Percentiles rank a stretch among this genome's conserved stretches.
These are phyloP conservation scores for Dolomedes plantarius DNA, from an alignment of 2,888 invertebrate genomes.

Conservation along the genomic window DNA sequence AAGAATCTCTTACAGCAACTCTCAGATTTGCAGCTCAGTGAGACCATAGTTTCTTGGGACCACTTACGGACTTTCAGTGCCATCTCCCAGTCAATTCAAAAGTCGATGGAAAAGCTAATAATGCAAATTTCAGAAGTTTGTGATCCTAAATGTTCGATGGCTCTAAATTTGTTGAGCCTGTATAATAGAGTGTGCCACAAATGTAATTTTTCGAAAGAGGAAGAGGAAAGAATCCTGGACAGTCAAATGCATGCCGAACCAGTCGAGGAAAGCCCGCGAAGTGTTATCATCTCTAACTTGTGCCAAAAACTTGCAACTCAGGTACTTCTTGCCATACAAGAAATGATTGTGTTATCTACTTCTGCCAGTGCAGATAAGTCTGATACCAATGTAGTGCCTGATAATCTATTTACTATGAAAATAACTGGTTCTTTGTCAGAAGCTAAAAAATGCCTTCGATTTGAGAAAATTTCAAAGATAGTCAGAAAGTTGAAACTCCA, in stretches of 20 bases:
- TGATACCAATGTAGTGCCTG: constrained; percentile 13
- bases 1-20: background rate
- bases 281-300: background rate
- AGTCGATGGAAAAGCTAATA: background rate
- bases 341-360: constrained; percentile 19
- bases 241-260: background rate
- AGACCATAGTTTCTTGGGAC: background rate
- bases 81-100: background rate
- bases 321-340: constrained; percentile 34
- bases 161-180: background rate
- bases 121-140: background rate
- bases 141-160: background rate
- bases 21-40: background rate
- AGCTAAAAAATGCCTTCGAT: constrained; percentile 16
- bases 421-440: constrained; percentile 21
- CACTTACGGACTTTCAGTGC: background rate
- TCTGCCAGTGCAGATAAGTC: background rate
- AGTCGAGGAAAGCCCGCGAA: background rate
- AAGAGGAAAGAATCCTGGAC: background rate
- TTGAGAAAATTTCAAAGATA: constrained; percentile 23
- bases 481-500: constrained; percentile 8
- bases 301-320: constrained; percentile 36
- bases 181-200: background rate
- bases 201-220: background rate
- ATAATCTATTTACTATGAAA: constrained; percentile 35